Evolutionary conservation across 1,140 invertebrate genomes (phyloP), one percentile per base, ranked within the genome.

Genomic region (Tetramorium simillimum): DNA sequence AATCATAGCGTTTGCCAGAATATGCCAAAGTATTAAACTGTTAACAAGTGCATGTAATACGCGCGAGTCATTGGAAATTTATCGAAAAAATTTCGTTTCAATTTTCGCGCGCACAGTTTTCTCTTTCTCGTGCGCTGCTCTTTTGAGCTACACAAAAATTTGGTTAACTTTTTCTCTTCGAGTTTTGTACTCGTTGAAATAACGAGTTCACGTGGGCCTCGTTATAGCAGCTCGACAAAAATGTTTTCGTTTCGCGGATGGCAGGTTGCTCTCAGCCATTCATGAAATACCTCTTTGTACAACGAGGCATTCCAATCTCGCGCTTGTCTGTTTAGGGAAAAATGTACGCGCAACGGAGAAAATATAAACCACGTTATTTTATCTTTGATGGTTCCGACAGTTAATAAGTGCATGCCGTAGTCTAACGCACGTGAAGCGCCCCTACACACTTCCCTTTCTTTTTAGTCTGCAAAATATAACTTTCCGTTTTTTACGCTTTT

Each of bases 211-310:
- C 46, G 53, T 76, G 56, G n/a, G 24, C 18, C 40, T 76, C 33
- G 72, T 62, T 85, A 77, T 49, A 51, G 46, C 43, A 85, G 53
- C 53, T 60, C 58, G 58, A 67, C 73, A 85, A 77, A 85, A 85
- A 78, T 85, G 33, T 85, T 78, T 78, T 85, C 18, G 33, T 78
- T 85, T 12, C 62, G 40, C 12, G 62, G 49, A 63, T 80, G 46
- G 58, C 43, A 65, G 82, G 28, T 80, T 67, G 75, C 75, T 77
- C 82, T 85, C 73, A 33, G 49, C 73, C 60, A 80, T 85, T 85
- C 73, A 85, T 78, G 62, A 85, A 80, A 78, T 67, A 51, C 75
- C 62, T 65, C 72, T 85, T 80, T 85, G 60, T 77, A 80, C 60
- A 85, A 76, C 75, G 82, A 85, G 49, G 62, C 46, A 85, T 87